Conservation (phyloP, 2,113 vertebrate genomes). For the Trichechus manatus region DNA sequence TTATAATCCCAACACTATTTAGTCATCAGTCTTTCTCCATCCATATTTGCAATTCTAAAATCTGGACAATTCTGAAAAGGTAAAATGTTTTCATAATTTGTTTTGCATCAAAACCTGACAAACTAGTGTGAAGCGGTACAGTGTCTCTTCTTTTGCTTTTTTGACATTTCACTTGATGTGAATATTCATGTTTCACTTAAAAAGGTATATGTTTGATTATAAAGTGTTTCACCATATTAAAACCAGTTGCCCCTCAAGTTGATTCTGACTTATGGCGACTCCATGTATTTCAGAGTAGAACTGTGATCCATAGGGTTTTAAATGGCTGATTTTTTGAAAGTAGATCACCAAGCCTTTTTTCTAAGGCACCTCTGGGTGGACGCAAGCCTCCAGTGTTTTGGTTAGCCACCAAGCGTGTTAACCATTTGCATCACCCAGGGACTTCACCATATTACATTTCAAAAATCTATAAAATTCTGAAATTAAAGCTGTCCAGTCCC, state of each 20-base stretch:
- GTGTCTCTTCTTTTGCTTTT: background rate
- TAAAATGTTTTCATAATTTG: background rate
- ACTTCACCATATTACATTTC: background rate
- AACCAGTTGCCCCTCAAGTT: no score
- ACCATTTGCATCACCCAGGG: no score
- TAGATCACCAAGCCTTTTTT: no score
- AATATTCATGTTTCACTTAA: background rate
- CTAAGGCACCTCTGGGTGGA: no score
- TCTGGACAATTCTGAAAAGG: background rate
- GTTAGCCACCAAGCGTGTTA: no score
- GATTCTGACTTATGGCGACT: no score
- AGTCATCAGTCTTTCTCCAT: background rate
- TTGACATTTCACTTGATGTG: background rate
- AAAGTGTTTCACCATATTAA: no score
- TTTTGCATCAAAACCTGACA: background rate
- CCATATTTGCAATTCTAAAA: background rate
- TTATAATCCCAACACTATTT: background rate
- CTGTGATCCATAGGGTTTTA: no score
- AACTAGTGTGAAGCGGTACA: background rate
- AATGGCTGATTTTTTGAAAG: no score
- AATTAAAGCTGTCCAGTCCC: background rate
- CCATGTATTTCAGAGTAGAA: no score
- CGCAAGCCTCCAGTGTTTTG: no score
- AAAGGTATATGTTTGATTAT: background rate
- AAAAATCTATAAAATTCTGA: background rate